These are phyloP conservation scores for Chaunax sp. DNA, from an alignment of 2,797 vertebrate genomes.

Conservation along the genomic window DNA sequence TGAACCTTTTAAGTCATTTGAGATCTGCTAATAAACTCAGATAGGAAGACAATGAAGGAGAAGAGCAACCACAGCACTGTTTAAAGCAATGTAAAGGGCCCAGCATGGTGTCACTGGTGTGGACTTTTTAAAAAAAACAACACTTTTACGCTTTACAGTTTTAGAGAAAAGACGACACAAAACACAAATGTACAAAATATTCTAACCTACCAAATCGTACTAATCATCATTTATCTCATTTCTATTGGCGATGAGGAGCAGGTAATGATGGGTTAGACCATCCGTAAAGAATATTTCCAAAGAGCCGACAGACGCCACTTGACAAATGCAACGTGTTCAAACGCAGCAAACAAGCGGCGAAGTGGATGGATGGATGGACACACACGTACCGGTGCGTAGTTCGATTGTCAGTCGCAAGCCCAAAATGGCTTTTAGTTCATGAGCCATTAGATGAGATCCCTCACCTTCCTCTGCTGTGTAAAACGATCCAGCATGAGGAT, in stretches of 20 bases:
- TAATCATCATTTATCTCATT: too few relatives aligned
- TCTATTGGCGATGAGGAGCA: neutral
- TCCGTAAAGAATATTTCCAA: slow-evolving; percentile 20
- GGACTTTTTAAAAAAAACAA: too few relatives aligned
- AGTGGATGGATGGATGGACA: slow-evolving; percentile 21
- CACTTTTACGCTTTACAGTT: too few relatives aligned
- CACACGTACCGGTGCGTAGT: slow-evolving; percentile 7
- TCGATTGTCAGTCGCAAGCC: slow-evolving; percentile 38
- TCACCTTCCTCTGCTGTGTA: slow-evolving; percentile 12
- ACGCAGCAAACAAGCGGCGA: slow-evolving; percentile 25
- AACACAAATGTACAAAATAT: too few relatives aligned
- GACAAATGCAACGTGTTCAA: slow-evolving; percentile 39
- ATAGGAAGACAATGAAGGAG: too few relatives aligned
- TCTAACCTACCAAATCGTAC: too few relatives aligned
- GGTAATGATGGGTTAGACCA: neutral
- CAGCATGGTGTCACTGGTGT: too few relatives aligned
- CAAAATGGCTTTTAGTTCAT: slow-evolving; percentile 38
- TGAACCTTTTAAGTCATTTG: too few relatives aligned
- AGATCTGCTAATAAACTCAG: too few relatives aligned
- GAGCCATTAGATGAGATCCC: slow-evolving; percentile 31
- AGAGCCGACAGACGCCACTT: slow-evolving; percentile 14
- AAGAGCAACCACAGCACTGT: too few relatives aligned
- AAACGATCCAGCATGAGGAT: slow-evolving; percentile 11
- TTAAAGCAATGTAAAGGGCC: too few relatives aligned
- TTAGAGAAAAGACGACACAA: too few relatives aligned